A percentile compares a stretch with the other conserved stretches of the same genome.
Conservation (phyloP, 2,797 vertebrate genomes). For the Dallia pectoralis region DNA sequence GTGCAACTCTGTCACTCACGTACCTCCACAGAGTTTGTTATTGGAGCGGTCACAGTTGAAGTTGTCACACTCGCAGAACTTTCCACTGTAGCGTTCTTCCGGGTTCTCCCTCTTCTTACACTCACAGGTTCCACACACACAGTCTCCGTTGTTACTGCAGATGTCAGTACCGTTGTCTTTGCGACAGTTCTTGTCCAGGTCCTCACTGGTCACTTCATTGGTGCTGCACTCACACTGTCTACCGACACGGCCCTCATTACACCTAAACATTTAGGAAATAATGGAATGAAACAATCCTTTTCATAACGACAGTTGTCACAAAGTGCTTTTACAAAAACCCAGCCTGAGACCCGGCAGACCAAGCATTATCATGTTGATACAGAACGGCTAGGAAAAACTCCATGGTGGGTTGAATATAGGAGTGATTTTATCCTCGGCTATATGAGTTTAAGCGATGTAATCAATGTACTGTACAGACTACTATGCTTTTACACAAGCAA, state of each 20-base stretch:
- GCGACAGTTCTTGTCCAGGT: conserved; percentile 84
- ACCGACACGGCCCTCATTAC: conserved; percentile 83
- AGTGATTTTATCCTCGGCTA: too few relatives aligned
- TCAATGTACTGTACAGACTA: too few relatives aligned
- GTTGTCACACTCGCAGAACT: conserved; percentile 88
- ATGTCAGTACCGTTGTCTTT: conserved; percentile 82
- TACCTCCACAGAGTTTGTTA: conserved; percentile 85
- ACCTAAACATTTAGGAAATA: conserved; percentile 60
- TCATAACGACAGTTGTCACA: too few relatives aligned
- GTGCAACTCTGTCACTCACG: conserved; percentile 22
- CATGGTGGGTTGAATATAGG: too few relatives aligned
- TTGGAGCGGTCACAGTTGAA: conserved; percentile 87
- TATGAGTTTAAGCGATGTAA: too few relatives aligned
- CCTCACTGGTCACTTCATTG: conserved; percentile 83
- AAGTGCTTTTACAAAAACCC: too few relatives aligned
- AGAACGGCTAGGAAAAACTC: too few relatives aligned
- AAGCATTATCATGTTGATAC: too few relatives aligned
- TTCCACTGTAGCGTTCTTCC: conserved; percentile 84
- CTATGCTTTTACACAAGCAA: too few relatives aligned
- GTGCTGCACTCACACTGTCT: conserved; percentile 84
- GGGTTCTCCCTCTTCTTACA: conserved; percentile 84
- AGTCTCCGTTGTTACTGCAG: conserved; percentile 87
- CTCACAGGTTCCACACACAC: conserved; percentile 84
- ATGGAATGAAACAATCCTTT: too few relatives aligned
- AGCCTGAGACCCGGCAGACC: too few relatives aligned